phyloP scores from a whole-genome alignment of 1,140 invertebrate species.

The Drosophila kepulauana region DNA sequence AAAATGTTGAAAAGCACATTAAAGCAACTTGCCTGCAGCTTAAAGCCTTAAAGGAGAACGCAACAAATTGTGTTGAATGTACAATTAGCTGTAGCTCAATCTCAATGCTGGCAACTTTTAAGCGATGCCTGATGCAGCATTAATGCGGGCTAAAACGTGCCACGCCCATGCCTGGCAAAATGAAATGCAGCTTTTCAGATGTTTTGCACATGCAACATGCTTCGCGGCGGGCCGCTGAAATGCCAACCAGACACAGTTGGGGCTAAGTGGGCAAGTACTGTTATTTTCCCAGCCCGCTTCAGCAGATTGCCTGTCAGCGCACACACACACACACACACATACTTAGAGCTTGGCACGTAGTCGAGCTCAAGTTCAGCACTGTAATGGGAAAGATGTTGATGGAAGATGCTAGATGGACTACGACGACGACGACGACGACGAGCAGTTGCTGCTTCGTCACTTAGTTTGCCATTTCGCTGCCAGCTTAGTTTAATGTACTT shows the following conservation, averaged over 20 bases:
- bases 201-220: constrained; percentile 49
- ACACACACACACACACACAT: constrained; percentile 10
- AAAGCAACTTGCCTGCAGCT: not conserved
- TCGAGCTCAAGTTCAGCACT: constrained; percentile 4
- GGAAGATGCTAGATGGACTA: constrained; percentile 12
- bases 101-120: not conserved
- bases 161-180: not conserved
- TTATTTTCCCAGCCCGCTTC: constrained; percentile 14
- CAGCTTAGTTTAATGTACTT: constrained; percentile 72
- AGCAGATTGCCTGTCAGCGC: constrained; percentile 33
- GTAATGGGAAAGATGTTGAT: not conserved
- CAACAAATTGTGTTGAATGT: not conserved
- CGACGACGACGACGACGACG: constrained; percentile 22
- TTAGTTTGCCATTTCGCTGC: constrained; percentile 70
- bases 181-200: no score
- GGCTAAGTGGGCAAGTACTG: constrained; percentile 28
- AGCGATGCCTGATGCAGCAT: constrained; percentile 1
- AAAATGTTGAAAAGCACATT: not conserved
- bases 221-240: constrained; percentile 38
- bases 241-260: constrained; percentile 24
- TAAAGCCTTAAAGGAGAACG: not conserved
- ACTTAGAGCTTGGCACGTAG: constrained; percentile 13
- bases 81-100: not conserved
- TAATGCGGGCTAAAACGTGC: not conserved
- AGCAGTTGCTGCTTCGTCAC: constrained; percentile 45